A percentile compares a stretch with the other conserved stretches of the same genome.
Evolutionary conservation across 1,140 invertebrate genomes (phyloP).

Genomic region (Drosophila bifasciata): DNA sequence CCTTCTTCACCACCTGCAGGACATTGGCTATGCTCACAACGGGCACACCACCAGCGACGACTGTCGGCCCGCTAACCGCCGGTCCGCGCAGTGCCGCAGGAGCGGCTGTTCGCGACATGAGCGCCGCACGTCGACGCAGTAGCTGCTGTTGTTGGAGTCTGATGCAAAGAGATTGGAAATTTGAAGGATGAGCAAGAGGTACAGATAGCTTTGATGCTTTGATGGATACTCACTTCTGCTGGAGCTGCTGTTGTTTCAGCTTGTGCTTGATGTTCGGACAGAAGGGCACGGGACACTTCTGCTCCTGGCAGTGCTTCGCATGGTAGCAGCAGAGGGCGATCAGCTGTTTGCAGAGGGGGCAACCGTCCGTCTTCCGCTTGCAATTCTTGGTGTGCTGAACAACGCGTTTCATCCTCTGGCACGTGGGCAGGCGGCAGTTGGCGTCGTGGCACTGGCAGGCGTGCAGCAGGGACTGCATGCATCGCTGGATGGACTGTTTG

Average conservation of each 20-base stretch:
- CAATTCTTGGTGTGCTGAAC: constrained; percentile 98
- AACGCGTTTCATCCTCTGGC: constrained; percentile 99
- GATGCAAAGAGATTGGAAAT: constrained; percentile 4
- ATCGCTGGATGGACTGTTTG: constrained; percentile 97
- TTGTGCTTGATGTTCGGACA: constrained; percentile 99
- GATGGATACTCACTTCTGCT: constrained; percentile 90
- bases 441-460: constrained; percentile 99
- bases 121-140: constrained; percentile 94
- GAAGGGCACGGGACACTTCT: constrained; percentile 98
- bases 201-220: constrained; percentile 85
- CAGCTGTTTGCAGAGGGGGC: constrained; percentile 99
- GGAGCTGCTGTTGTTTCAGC: constrained; percentile 97
- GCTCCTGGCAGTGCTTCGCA: constrained; percentile 98
- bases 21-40: constrained; percentile 85
- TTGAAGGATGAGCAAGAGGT: constrained; percentile 1
- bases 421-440: constrained; percentile 97
- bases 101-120: constrained; percentile 91
- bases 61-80: constrained; percentile 77
- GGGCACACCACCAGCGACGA: constrained; percentile 79
- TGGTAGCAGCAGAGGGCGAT: constrained; percentile 99
- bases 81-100: constrained; percentile 74
- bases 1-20: constrained; percentile 94
- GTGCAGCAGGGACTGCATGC: constrained; percentile 98
- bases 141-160: constrained; percentile 94
- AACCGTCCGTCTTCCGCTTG: constrained; percentile 97